Evolutionary conservation across 1,140 invertebrate genomes (phyloP).

Genomic region (Drosophila baimaii): DNA sequence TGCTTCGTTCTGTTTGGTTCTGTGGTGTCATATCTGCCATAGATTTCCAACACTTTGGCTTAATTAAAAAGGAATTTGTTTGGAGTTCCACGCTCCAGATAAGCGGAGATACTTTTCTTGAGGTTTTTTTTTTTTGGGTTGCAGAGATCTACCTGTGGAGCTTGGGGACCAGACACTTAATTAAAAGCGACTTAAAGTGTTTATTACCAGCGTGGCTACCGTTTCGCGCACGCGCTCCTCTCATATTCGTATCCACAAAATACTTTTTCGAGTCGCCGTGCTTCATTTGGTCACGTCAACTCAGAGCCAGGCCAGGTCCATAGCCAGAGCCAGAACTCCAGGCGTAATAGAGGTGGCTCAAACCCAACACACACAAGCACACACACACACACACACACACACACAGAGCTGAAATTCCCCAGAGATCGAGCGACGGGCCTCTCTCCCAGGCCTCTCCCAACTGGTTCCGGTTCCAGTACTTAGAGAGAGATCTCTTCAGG

Average conservation of each 20-base stretch:
- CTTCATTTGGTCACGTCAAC: slow-evolving; percentile 77
- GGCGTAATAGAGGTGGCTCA: slow-evolving; percentile 75
- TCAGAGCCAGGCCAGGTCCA: slow-evolving; percentile 25
- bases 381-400: slow-evolving; percentile 4
- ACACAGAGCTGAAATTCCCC: slow-evolving; percentile 30
- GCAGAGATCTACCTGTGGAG: slow-evolving; percentile 48
- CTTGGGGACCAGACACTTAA: slow-evolving; percentile 63
- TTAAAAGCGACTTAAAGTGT: slow-evolving; percentile 84
- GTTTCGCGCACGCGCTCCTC: slow-evolving; percentile 60
- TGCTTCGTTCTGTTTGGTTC: slow-evolving; percentile 15
- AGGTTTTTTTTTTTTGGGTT: neutral
- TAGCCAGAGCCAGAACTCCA: slow-evolving; percentile 43
- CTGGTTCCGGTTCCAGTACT: slow-evolving; percentile 72
- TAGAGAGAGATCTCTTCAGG: slow-evolving; percentile 40
- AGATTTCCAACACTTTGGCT: slow-evolving; percentile 60
- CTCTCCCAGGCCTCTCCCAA: slow-evolving; percentile 22
- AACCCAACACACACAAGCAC: slow-evolving; percentile 31
- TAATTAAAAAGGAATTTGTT: slow-evolving; percentile 34
- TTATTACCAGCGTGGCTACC: slow-evolving; percentile 79
- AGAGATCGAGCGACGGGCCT: slow-evolving; percentile 3
- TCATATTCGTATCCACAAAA: slow-evolving; percentile 79
- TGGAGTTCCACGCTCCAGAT: slow-evolving; percentile 1
- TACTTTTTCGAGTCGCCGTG: slow-evolving; percentile 67
- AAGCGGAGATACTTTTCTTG: slow-evolving; percentile 7
- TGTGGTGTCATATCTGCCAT: slow-evolving; percentile 42